Conservation (phyloP, 2,113 vertebrate species). For the Podarcis muralis region DNA sequence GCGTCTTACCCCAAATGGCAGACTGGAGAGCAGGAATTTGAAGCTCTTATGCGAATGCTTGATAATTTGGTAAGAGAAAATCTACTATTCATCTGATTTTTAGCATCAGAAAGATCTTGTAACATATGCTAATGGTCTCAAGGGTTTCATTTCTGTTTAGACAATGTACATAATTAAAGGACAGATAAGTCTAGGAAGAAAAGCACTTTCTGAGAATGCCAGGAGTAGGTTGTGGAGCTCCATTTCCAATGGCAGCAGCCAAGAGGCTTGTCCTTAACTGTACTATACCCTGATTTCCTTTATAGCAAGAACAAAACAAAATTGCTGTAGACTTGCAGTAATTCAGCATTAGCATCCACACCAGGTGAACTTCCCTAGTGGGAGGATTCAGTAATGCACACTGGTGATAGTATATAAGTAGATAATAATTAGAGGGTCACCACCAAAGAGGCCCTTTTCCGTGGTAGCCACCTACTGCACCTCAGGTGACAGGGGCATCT, state of each 20-base stretch:
- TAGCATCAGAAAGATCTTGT: background rate
- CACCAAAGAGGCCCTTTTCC: background rate
- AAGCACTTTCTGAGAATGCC: background rate
- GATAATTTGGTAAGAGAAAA: conserved; percentile 91
- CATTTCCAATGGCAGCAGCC: too few species aligned
- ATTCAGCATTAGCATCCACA: background rate
- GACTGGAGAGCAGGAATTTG: conserved; percentile 96
- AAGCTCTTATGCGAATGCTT: conserved; percentile 98
- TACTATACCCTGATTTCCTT: background rate
- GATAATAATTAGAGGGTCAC: background rate
- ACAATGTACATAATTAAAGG: background rate
- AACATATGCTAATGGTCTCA: background rate
- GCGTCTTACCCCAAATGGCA: conserved; percentile 87
- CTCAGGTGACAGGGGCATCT: background rate
- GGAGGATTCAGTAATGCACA: background rate
- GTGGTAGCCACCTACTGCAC: background rate
- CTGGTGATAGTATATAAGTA: background rate
- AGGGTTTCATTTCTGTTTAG: background rate
- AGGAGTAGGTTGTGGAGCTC: background rate
- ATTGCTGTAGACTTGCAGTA: background rate
- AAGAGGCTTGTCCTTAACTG: background rate
- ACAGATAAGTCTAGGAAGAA: background rate
- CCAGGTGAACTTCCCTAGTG: background rate
- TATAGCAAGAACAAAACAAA: background rate
- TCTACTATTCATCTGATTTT: background rate